These are phyloP conservation scores for Eclectus roratus DNA, from an alignment of 2,113 vertebrate genomes.

Conservation along the genomic window DNA sequence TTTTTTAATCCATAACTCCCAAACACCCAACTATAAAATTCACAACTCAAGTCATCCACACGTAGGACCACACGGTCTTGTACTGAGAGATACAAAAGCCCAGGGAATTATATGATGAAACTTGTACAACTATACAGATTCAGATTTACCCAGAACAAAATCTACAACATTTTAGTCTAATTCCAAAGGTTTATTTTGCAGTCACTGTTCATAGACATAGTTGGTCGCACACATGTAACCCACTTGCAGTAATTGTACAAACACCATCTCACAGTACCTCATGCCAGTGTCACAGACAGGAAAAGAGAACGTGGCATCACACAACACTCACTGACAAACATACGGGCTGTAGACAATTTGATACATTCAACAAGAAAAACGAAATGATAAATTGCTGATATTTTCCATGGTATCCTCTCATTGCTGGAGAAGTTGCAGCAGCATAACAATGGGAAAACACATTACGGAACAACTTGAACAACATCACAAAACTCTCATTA, in stretches of 20 bases:
- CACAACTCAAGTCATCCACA: background rate
- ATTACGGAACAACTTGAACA: background rate
- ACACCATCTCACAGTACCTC: background rate
- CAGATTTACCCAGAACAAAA: background rate
- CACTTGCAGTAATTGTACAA: background rate
- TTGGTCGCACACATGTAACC: background rate
- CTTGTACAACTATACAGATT: background rate
- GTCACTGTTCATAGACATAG: background rate
- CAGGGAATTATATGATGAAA: background rate
- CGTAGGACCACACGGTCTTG: background rate
- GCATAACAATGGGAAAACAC: background rate
- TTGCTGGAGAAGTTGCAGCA: background rate
- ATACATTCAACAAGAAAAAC: background rate
- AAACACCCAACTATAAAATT: background rate
- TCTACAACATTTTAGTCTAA: background rate
- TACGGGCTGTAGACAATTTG: background rate
- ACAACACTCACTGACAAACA: background rate
- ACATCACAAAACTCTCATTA: background rate
- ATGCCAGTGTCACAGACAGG: background rate
- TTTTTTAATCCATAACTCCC: background rate
- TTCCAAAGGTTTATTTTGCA: conserved; percentile 30
- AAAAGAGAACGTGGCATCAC: background rate
- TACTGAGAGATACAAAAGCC: background rate
- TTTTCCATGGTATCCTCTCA: background rate
- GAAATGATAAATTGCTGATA: background rate